A percentile compares a stretch with the other conserved stretches of the same genome.
Conservation (phyloP, 2,113 vertebrate genomes). For the Antidorcas marsupialis region DNA sequence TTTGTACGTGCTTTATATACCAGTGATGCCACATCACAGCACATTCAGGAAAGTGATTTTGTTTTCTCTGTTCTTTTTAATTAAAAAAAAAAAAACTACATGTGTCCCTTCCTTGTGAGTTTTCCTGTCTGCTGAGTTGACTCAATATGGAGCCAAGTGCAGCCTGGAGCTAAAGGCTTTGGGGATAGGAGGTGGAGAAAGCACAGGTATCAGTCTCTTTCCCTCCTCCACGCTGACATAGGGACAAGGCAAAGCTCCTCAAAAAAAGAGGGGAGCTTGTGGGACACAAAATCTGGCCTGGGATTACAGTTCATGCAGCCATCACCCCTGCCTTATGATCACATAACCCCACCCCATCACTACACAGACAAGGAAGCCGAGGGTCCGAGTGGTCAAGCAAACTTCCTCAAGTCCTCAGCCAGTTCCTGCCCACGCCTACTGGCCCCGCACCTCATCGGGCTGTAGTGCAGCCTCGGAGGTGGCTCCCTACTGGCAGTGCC, state of each 20-base stretch:
- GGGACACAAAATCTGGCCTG: not conserved
- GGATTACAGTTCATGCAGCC: not conserved
- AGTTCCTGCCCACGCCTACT: fast-evolving
- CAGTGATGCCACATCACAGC: constrained; percentile 17
- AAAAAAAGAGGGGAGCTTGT: not conserved
- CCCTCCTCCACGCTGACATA: not conserved
- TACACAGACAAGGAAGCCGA: not conserved
- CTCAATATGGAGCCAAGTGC: not conserved
- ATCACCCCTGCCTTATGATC: not conserved
- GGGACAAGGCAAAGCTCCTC: not conserved
- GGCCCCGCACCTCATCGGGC: fast-evolving
- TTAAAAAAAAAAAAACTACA: constrained; percentile 68
- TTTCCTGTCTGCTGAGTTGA: not conserved
- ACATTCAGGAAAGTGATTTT: constrained; percentile 32
- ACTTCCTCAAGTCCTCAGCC: not conserved
- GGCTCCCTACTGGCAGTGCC: fast-evolving
- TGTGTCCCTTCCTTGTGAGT: not conserved
- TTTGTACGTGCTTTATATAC: not conserved
- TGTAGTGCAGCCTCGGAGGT: fast-evolving
- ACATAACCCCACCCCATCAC: not conserved
- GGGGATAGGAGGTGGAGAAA: not conserved
- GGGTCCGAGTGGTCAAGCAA: not conserved
- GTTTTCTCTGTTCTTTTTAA: constrained; percentile 72
- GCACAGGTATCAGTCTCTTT: too few relatives aligned
- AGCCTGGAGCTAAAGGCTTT: not conserved